A percentile compares a stretch with the other conserved stretches of the same genome.
These are phyloP conservation scores for Chaetodon auriga DNA, from an alignment of 2,113 vertebrate species.

Conservation along the genomic window DNA sequence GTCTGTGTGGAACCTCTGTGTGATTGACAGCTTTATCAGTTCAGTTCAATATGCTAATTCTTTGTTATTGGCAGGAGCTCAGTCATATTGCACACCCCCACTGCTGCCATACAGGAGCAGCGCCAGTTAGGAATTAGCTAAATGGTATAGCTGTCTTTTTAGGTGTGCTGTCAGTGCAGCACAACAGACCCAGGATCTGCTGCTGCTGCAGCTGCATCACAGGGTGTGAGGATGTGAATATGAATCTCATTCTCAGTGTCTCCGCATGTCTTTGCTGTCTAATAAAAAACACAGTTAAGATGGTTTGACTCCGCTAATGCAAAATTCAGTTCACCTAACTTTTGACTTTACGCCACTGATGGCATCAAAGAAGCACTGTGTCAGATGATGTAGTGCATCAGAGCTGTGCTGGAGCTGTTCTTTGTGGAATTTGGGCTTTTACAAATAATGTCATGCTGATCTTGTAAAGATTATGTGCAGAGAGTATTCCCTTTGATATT, in stretches of 20 bases:
- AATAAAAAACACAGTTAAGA: neutral
- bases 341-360: slow-evolving; percentile 4
- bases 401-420: neutral
- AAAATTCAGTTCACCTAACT: neutral
- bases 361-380: neutral
- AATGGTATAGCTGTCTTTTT: slow-evolving; percentile 46
- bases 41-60: slow-evolving; percentile 69
- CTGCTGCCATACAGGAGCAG: slow-evolving; percentile 40
- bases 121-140: slow-evolving; percentile 56
- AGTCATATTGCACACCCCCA: slow-evolving; percentile 50
- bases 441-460: neutral
- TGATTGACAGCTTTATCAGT: slow-evolving; percentile 75
- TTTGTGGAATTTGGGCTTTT: neutral
- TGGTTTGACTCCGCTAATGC: neutral
- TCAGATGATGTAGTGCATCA: neutral
- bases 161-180: slow-evolving; percentile 23
- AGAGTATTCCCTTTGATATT: neutral
- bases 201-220: slow-evolving; percentile 6
- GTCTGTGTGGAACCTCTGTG: slow-evolving; percentile 13
- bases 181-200: slow-evolving; percentile 30
- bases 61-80: slow-evolving; percentile 59
- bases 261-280: neutral
- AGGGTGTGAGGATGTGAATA: slow-evolving; percentile 21
- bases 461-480: slow-evolving; percentile 3
- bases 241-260: slow-evolving; percentile 6